A percentile compares a stretch with the other conserved stretches of the same genome.
Conservation (phyloP, 2,888 invertebrate genomes). For the Callinectes sapidus region DNA sequence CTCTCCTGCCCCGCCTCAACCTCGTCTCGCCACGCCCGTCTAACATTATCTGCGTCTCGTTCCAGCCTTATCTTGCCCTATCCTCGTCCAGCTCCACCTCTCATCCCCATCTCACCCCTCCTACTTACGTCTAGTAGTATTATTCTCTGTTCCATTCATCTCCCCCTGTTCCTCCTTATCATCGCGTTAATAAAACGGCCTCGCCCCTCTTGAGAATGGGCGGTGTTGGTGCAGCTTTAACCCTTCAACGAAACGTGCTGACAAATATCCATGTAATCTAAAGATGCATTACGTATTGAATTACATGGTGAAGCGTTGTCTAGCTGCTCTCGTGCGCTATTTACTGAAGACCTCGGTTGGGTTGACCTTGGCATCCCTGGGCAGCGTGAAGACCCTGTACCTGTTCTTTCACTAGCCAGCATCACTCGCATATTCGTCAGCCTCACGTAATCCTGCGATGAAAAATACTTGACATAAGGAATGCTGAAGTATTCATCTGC, state of each 20-base stretch:
- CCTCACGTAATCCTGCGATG: neutral
- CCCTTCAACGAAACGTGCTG: neutral
- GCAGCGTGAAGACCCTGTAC: neutral
- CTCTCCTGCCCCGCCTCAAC: neutral
- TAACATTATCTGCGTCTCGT: neutral
- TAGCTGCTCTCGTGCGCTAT: neutral
- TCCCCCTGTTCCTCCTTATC: neutral
- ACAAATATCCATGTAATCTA: neutral
- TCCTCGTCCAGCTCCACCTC: neutral
- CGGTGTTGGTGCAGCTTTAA: neutral
- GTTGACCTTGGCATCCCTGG: neutral
- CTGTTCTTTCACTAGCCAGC: neutral
- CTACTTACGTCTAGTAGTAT: neutral
- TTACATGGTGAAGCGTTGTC: neutral
- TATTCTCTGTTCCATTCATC: neutral
- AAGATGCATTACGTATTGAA: neutral
- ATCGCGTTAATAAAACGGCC: neutral
- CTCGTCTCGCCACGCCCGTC: conserved; percentile 8
- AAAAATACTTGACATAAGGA: conserved; percentile 24
- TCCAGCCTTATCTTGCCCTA: neutral
- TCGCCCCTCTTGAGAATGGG: neutral
- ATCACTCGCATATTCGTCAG: neutral
- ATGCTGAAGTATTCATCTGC: conserved; percentile 12
- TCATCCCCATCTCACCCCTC: neutral
- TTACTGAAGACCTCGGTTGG: neutral